Conservation (phyloP, 2,113 vertebrate genomes). For the Hemibagrus wyckioides region DNA sequence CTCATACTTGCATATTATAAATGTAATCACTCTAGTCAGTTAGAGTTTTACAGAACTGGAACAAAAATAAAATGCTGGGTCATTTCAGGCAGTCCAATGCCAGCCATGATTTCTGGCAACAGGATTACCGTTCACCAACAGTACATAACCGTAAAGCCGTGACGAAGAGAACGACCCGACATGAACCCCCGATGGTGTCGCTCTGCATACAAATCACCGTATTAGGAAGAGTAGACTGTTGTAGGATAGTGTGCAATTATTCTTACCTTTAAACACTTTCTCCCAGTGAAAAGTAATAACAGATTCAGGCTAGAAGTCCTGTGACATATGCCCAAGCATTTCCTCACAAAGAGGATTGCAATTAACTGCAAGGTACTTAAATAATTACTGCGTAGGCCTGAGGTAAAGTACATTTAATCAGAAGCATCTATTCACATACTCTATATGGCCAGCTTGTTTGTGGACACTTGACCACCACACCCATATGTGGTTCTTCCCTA, state of each 20-base stretch:
- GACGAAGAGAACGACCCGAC: constrained; percentile 8
- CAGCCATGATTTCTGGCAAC: neutral
- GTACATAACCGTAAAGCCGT: constrained; percentile 30
- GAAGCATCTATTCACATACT: neutral
- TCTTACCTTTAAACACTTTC: constrained; percentile 42
- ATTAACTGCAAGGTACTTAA: neutral
- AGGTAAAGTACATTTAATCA: neutral
- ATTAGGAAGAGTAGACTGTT: constrained; percentile 46
- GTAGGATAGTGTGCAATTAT: constrained; percentile 37
- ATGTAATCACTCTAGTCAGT: neutral
- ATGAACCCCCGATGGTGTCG: neutral
- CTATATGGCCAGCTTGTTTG: neutral
- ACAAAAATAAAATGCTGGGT: neutral
- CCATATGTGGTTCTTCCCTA: neutral
- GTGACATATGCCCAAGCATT: neutral
- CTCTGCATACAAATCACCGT: constrained; percentile 45
- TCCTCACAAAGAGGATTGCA: neutral
- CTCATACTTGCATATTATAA: neutral
- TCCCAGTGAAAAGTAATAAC: constrained; percentile 36
- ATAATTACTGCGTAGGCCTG: neutral
- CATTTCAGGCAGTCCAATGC: constrained; percentile 11
- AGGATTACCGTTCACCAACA: neutral
- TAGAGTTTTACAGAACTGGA: neutral
- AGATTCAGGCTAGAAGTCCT: neutral
- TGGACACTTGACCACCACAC: neutral